Evolutionary conservation across 2,113 vertebrate species (phyloP), one percentile per base, ranked within the genome.

Genomic region (Halcyon malimbica): DNA sequence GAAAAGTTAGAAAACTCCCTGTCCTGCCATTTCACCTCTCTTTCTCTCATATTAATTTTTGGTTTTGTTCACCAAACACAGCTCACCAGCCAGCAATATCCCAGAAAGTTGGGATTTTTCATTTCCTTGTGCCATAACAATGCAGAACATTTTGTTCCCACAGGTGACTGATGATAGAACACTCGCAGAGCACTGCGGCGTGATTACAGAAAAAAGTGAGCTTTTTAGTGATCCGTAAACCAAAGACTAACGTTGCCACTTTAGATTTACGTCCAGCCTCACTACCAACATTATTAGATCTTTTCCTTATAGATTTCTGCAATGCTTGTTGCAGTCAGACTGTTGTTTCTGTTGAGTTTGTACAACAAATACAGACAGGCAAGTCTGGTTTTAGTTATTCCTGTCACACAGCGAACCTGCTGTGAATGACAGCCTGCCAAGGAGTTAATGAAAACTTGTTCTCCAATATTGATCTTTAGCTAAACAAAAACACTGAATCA

Each of bases 301-400:
- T 87, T 82, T 63, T 82, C 42, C 37, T 73, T 46, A n/a, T 1
- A 62, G 39, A 44, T 57, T 92, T 84, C 81, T 83, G 75, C 48
- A 82, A 75, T 1, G 70, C 62, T 87, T 46, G 70, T n/a, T 89
- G 78, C 89, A 73, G 70, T 54, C 5, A 1, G 77, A 33, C n/a
- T n/a, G 39, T 23, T 73, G 84, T 35, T 92, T 50, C 83, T 92
- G 51, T 1, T 19, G 21, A 20, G 5, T 65, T 65, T 57, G 63
- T 44, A 73, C 80, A 87, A 85, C 74, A 91, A 84, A 84, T 29
- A 81, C 13, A 75, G 89, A 73, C 35, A 73, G 94, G 80, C 44
- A 39, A 57, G 70, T 84, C 91, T 95, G 94, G 62, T 82, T 94
- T 94, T 12, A 69, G 67, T 94, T 96, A 96, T 33, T 87, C 25